phyloP scores from a whole-genome alignment of 2,888 invertebrate species.

The Nebria salina region DNA sequence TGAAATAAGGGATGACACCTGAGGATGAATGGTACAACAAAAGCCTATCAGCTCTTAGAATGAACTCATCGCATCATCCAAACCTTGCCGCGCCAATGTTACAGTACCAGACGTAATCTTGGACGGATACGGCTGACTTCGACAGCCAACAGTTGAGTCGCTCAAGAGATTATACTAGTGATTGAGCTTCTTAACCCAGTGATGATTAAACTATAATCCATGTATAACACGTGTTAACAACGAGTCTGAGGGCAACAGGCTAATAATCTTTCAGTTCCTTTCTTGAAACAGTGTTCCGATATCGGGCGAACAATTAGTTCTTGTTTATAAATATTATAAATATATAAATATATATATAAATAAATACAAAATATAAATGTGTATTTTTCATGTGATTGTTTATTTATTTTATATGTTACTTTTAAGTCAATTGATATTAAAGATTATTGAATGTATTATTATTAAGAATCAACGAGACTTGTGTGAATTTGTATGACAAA shows the following conservation, averaged over 20 bases:
- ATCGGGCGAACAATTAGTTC: constrained; percentile 36
- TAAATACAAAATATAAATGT: constrained; percentile 30
- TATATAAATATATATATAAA: constrained; percentile 8
- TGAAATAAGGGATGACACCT: constrained; percentile 81
- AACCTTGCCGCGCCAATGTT: constrained; percentile 96
- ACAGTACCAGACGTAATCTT: constrained; percentile 94
- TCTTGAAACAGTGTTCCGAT: constrained; percentile 22
- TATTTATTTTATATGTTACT: constrained; percentile 39
- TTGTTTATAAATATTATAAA: constrained; percentile 34
- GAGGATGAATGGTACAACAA: constrained; percentile 99
- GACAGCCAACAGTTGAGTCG: constrained; percentile 48
- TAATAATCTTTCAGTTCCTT: constrained; percentile 38
- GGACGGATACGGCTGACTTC: background rate
- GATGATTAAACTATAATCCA: background rate
- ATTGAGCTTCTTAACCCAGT: background rate
- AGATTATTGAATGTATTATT: constrained; percentile 40
- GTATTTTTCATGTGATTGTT: constrained; percentile 43
- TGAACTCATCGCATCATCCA: constrained; percentile 96
- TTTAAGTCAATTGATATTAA: constrained; percentile 29
- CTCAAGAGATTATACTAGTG: background rate
- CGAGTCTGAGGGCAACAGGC: constrained; percentile 34
- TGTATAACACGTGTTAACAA: constrained; percentile 21
- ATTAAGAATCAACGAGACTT: constrained; percentile 25
- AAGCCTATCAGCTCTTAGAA: constrained; percentile 93
- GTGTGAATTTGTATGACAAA: constrained; percentile 17